These are phyloP conservation scores for Turnix velox DNA, from an alignment of 2,113 vertebrate genomes.

Conservation along the genomic window DNA sequence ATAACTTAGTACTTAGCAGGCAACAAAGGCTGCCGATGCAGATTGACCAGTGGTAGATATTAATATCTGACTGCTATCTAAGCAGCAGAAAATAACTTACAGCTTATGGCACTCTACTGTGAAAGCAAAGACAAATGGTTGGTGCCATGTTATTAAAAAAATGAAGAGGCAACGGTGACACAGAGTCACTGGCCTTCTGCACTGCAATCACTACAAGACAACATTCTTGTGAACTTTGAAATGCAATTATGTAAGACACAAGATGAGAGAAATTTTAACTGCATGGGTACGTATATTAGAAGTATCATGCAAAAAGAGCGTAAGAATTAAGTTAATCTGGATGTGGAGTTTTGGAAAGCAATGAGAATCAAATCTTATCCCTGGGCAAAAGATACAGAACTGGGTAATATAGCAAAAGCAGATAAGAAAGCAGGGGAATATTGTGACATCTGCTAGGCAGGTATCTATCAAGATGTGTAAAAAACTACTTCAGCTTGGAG, in stretches of 20 bases:
- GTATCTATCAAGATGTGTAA: neutral
- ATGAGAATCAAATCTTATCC: neutral
- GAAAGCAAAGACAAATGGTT: neutral
- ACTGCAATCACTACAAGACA: neutral
- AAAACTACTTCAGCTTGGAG: neutral
- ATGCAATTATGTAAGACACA: neutral
- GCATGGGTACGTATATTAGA: fast-evolving
- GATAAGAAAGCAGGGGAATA: neutral
- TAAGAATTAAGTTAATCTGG: neutral
- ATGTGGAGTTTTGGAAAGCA: neutral
- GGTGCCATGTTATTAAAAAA: neutral
- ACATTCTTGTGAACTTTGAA: neutral
- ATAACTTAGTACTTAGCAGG: neutral
- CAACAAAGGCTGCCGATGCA: neutral
- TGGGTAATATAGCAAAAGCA: neutral
- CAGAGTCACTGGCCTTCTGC: neutral
- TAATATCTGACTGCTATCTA: neutral
- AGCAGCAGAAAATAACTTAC: neutral
- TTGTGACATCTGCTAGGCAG: neutral
- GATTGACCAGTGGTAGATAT: neutral
- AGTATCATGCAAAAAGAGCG: neutral
- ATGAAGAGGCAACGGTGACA: neutral
- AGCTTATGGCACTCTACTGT: neutral
- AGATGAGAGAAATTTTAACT: neutral
- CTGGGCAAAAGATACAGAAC: neutral